phyloP scores from a whole-genome alignment of 2,113 vertebrate species.

The Butorides virescens region DNA sequence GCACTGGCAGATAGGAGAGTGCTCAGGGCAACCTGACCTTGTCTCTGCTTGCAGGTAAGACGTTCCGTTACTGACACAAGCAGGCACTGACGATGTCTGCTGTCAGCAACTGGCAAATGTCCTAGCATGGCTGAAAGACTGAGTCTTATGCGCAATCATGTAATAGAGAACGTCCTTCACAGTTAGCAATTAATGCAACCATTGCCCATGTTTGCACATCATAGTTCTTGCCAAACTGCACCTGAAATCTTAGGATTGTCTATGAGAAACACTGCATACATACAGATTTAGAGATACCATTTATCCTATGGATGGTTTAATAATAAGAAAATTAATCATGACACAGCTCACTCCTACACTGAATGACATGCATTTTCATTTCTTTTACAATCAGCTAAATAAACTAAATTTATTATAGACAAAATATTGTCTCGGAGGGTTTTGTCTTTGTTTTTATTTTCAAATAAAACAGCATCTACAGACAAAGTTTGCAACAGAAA shows the following conservation, averaged over 20 bases:
- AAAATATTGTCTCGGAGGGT: background rate
- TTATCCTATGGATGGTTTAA: background rate
- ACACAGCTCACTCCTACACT: background rate
- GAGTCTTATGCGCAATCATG: accelerated
- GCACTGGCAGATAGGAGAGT: background rate
- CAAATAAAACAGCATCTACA: background rate
- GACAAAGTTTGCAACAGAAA: background rate
- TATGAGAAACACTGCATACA: background rate
- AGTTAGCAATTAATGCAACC: background rate
- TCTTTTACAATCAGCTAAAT: background rate
- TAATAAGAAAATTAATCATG: background rate
- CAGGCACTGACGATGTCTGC: background rate
- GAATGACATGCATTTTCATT: background rate
- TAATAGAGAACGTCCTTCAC: background rate
- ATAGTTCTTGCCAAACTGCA: background rate
- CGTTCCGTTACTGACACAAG: background rate
- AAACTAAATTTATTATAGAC: background rate
- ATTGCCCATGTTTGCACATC: background rate
- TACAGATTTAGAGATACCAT: background rate
- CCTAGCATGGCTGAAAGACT: background rate
- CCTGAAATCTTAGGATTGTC: background rate
- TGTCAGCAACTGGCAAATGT: conserved; percentile 3
- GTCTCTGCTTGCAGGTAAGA: background rate
- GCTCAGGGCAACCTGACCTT: background rate
- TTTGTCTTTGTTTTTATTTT: background rate